A percentile compares a stretch with the other conserved stretches of the same genome.
These are phyloP conservation scores for Salmo trutta DNA, from an alignment of 2,797 vertebrate genomes.

Conservation along the genomic window DNA sequence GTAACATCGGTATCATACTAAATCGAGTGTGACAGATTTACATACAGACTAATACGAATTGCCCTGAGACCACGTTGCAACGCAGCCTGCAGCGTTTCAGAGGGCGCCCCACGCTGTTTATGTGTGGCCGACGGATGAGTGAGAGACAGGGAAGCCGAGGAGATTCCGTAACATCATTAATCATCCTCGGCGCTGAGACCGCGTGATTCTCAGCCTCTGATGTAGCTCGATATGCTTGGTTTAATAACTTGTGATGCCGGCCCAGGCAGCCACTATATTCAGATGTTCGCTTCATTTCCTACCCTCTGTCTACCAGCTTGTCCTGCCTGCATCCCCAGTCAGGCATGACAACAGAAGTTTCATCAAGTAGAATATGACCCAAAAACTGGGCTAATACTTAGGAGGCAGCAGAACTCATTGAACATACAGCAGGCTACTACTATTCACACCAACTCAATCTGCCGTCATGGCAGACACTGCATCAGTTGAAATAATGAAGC, in stretches of 20 bases:
- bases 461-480: not conserved
- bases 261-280: slow-evolving; percentile 1
- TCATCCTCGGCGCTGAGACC: slow-evolving; percentile 27
- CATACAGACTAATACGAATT: too few species aligned
- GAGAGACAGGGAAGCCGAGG: slow-evolving; percentile 25
- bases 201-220: slow-evolving; percentile 41
- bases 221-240: slow-evolving; percentile 11
- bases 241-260: slow-evolving; percentile 12
- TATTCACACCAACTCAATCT: not conserved
- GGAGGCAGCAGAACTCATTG: too few species aligned
- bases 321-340: not conserved
- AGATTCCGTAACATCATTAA: slow-evolving; percentile 38
- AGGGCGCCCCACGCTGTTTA: slow-evolving; percentile 23
- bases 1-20: too few species aligned
- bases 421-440: not conserved
- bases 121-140: slow-evolving; percentile 7
- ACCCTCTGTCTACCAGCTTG: not conserved
- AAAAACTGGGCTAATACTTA: not conserved
- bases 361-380: not conserved
- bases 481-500: not conserved
- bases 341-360: not conserved
- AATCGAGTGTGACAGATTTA: too few species aligned
- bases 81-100: not conserved
- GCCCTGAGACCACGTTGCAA: too few species aligned
- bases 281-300: not conserved